These are phyloP conservation scores for Drosophila nebulosa DNA, from an alignment of 1,140 invertebrate species.

Conservation along the genomic window DNA sequence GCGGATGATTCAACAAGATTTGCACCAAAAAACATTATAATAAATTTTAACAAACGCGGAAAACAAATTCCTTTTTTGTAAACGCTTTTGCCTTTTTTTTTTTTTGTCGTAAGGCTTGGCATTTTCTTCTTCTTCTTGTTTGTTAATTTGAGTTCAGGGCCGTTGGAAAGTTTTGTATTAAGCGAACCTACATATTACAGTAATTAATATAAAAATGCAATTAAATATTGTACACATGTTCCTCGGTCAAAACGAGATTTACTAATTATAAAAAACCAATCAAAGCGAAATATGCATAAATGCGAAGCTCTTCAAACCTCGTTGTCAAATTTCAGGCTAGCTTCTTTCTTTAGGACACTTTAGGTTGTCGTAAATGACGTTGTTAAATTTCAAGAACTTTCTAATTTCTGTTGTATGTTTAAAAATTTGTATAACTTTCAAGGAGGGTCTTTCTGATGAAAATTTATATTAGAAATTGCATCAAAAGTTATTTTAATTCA, in stretches of 20 bases:
- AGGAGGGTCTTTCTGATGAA: no score
- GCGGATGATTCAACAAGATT: conserved; percentile 23
- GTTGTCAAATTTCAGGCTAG: background rate
- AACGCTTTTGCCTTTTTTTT: background rate
- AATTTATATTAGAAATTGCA: no score
- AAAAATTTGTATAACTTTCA: no score
- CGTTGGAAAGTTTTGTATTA: conserved; percentile 3
- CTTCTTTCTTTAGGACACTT: no score
- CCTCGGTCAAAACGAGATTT: background rate
- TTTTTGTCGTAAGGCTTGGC: background rate
- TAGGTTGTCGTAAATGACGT: no score
- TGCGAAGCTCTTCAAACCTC: background rate
- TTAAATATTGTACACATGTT: no score
- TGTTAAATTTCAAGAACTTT: no score
- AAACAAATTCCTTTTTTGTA: conserved; percentile 40
- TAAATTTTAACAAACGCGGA: conserved; percentile 38
- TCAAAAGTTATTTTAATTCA: no score
- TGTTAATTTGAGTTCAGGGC: conserved; percentile 37
- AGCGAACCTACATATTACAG: conserved; percentile 23
- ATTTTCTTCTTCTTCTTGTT: background rate
- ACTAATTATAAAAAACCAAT: background rate
- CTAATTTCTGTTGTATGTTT: no score
- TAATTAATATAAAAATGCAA: conserved; percentile 26
- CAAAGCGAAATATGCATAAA: background rate
- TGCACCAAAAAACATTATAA: conserved; percentile 35